Evolutionary conservation across 2,113 vertebrate species (phyloP).

Genomic region (Egretta garzetta): DNA sequence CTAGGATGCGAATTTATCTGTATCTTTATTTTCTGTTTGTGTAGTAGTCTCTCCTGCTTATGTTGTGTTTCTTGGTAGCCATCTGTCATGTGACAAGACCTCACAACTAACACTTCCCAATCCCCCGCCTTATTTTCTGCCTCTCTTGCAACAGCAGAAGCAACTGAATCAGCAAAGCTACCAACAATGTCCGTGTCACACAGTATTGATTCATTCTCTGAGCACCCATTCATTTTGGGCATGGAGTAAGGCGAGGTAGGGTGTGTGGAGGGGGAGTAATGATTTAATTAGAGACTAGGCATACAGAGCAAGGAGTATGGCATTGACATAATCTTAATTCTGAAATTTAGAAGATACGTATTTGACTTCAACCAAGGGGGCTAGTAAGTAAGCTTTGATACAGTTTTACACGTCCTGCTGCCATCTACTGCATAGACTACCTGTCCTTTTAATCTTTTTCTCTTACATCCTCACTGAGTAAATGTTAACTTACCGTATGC

Average conservation of each 20-base stretch:
- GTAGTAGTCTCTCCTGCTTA: not conserved
- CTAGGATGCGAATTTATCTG: not conserved
- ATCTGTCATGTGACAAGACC: not conserved
- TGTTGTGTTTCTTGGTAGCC: not conserved
- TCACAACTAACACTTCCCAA: not conserved
- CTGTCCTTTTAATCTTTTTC: not conserved
- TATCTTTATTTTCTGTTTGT: not conserved
- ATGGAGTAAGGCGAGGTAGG: not conserved
- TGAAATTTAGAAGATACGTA: not conserved
- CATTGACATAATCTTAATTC: not conserved
- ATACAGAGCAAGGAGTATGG: not conserved
- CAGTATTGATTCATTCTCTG: slow-evolving; percentile 9
- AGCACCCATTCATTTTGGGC: slow-evolving; percentile 1
- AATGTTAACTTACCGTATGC: not conserved
- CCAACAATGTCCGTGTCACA: not conserved
- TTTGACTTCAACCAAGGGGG: not conserved
- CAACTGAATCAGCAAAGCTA: slow-evolving; percentile 2
- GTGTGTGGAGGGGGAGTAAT: not conserved
- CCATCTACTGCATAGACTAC: not conserved
- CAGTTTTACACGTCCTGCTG: not conserved
- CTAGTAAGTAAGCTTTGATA: not conserved
- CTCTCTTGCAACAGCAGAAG: not conserved
- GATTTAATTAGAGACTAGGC: slow-evolving; percentile 19
- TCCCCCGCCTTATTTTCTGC: not conserved
- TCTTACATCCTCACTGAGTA: not conserved